A percentile compares a stretch with the other conserved stretches of the same genome.
phyloP scores from a whole-genome alignment of 2,113 vertebrate species.

The Loxodonta africana region DNA sequence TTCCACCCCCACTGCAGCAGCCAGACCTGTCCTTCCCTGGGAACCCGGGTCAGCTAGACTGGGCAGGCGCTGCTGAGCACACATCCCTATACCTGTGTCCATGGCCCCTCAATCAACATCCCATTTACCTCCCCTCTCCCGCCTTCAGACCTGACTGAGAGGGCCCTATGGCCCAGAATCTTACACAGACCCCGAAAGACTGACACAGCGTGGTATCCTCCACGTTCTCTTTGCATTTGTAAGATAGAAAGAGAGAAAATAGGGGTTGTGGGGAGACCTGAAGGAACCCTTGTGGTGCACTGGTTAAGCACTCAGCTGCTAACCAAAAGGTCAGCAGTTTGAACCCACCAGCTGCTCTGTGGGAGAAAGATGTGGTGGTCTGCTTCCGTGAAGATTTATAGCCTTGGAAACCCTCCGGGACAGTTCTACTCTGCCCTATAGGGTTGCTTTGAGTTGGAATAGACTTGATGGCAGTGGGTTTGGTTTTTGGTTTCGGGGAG shows the following conservation, averaged over 20 bases:
- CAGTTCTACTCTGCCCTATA: too few relatives aligned
- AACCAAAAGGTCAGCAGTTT: too few relatives aligned
- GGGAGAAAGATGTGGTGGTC: too few relatives aligned
- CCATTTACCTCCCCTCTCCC: background rate
- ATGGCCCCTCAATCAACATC: background rate
- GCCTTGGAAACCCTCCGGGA: too few relatives aligned
- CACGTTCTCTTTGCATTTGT: background rate
- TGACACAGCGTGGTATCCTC: background rate
- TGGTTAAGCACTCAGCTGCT: too few relatives aligned
- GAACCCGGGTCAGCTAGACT: background rate
- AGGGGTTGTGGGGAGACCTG: background rate
- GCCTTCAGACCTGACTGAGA: background rate
- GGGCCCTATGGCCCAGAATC: background rate
- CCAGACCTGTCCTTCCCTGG: background rate
- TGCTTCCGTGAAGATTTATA: too few relatives aligned
- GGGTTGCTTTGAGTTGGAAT: too few relatives aligned
- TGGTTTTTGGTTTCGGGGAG: too few relatives aligned
- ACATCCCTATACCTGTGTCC: background rate
- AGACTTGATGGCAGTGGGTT: too few relatives aligned
- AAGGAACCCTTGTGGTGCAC: too few relatives aligned
- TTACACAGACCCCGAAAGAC: background rate
- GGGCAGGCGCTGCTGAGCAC: background rate
- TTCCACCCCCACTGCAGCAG: background rate
- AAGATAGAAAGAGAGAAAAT: background rate
- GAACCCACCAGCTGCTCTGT: too few relatives aligned